Evolutionary conservation across 1,140 invertebrate species (phyloP).

Genomic region (Hypsibius dujardini): DNA sequence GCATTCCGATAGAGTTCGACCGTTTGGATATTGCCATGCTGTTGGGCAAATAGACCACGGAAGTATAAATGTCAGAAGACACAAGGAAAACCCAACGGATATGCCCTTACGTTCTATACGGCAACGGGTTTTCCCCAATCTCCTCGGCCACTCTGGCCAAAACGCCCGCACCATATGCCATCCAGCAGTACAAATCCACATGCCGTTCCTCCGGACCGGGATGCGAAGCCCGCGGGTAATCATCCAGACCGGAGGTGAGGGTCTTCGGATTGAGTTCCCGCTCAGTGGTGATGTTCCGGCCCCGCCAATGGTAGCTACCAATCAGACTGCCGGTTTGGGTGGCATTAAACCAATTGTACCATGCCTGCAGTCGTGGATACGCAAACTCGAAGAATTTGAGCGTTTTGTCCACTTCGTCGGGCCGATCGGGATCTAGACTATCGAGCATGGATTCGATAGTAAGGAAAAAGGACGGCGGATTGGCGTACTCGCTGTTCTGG

Average conservation of each 20-base stretch:
- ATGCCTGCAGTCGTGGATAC: constrained; percentile 51
- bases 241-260: constrained; percentile 85
- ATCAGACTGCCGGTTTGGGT: constrained; percentile 62
- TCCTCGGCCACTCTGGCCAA: constrained; percentile 56
- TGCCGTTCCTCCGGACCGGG: constrained; percentile 74
- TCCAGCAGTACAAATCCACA: constrained; percentile 91
- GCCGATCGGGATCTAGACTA: constrained; percentile 30
- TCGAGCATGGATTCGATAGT: constrained; percentile 57
- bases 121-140: constrained; percentile 43
- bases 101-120: constrained; percentile 44
- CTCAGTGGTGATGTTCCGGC: constrained; percentile 51
- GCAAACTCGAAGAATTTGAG: constrained; percentile 24
- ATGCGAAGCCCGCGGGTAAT: constrained; percentile 90
- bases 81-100: constrained; percentile 43
- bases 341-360: constrained; percentile 88
- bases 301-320: constrained; percentile 53
- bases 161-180: constrained; percentile 63
- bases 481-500: constrained; percentile 80
- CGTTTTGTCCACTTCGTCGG: constrained; percentile 7
- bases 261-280: constrained; percentile 90
- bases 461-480: constrained; percentile 82
- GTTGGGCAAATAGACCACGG: no score
- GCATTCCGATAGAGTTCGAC: no score
- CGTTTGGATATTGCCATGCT: no score
- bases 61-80: background rate